phyloP scores from a whole-genome alignment of 2,888 invertebrate genomes.

The Nycteola revayana region DNA sequence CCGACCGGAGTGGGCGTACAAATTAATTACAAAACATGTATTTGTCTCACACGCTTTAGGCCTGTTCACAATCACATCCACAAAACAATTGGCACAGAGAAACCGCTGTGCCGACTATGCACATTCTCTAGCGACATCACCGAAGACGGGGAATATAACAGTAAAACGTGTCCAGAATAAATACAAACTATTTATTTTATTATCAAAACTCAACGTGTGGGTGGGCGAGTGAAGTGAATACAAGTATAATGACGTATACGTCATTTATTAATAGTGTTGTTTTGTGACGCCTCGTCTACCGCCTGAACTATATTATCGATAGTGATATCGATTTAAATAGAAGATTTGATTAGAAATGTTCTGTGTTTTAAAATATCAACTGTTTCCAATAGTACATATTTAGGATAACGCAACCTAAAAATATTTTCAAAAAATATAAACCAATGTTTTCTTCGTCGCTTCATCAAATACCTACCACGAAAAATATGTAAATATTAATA shows the following conservation, averaged over 20 bases:
- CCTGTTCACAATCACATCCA: conserved; percentile 45
- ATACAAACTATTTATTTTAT: conserved; percentile 51
- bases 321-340: too few relatives aligned
- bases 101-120: conserved; percentile 34
- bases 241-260: conserved; percentile 14
- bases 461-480: too few relatives aligned
- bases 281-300: background rate
- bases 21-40: conserved; percentile 71
- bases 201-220: conserved; percentile 53
- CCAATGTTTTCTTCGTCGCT: too few relatives aligned
- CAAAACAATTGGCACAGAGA: conserved; percentile 39
- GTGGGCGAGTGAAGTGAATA: conserved; percentile 43
- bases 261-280: conserved; percentile 45
- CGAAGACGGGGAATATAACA: conserved; percentile 40
- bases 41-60: conserved; percentile 44
- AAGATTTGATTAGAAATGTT: too few relatives aligned
- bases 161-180: conserved; percentile 53
- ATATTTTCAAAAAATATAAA: too few relatives aligned
- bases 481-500: too few relatives aligned
- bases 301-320: too few relatives aligned
- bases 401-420: too few relatives aligned
- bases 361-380: too few relatives aligned
- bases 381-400: too few relatives aligned
- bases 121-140: conserved; percentile 41
- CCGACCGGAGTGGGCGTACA: conserved; percentile 55